Conservation (phyloP, 2,888 invertebrate species). For the Quadroppia sp. region DNA sequence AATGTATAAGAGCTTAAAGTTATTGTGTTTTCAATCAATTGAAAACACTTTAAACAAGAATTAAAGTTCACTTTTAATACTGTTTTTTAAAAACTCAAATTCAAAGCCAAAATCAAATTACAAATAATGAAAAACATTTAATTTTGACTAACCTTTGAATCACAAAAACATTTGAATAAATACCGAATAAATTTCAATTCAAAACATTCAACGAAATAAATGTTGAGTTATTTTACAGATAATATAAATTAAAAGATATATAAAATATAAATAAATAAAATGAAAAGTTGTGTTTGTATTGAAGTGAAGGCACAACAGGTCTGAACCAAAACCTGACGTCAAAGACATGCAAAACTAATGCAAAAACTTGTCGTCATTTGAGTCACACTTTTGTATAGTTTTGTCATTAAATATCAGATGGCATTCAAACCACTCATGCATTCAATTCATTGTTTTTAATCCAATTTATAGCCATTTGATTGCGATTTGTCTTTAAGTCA, state of each 20-base stretch:
- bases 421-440: too few species aligned
- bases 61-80: background rate
- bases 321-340: slow-evolving; percentile 10
- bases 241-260: background rate
- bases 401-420: too few species aligned
- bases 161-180: too few species aligned
- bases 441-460: too few species aligned
- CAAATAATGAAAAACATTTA: too few species aligned
- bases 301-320: slow-evolving; percentile 19
- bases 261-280: background rate
- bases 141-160: too few species aligned
- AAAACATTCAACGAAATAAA: background rate
- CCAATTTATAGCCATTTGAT: too few species aligned
- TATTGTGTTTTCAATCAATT: background rate
- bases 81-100: too few species aligned
- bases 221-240: background rate
- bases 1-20: background rate
- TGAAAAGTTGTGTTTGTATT: background rate
- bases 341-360: background rate
- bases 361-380: background rate
- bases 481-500: too few species aligned
- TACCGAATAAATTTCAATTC: too few species aligned
- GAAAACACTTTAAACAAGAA: background rate
- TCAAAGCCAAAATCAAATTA: too few species aligned
- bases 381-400: background rate